Base-by-base conservation (phyloP, 37 sponge, comb jelly and placozoan species). In the Spongia lamella region DNA sequence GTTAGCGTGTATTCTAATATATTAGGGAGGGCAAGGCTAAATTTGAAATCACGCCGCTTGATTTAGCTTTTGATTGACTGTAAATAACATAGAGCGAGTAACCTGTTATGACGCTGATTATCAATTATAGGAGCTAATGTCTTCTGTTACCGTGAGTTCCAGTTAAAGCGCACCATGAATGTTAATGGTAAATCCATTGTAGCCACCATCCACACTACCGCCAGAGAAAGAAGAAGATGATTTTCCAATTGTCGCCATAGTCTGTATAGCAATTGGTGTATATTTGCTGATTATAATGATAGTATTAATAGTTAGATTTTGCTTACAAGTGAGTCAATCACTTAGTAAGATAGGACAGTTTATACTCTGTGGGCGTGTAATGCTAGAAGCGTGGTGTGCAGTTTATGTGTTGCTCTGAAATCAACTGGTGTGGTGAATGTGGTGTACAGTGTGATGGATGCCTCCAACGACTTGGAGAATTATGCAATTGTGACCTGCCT, bases 211-310 rank as follows among this genome's bases (percentile, higher is more conserved):
- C 31, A 64, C 65, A 11, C 34, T 21, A 64, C 36, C 65, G 38
- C 36, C 38, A 64, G 38, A 35, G 17, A 29, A 34, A 9, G 30
- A 60, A 32, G n/a, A 27, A 31, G 19, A 52, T 9, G 66, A 52
- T 26, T 68, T 86, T 35, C 86, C 86, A 0, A 52, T 80, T 7
- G 81, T 75, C n/a, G 81, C 75, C 25, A 31, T 86, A 30, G 52
- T 86, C 14, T 59, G 63, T 31, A 37, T 73, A 20, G 56, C 66
- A 9, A 9, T 79, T 0, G 70, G 40, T 26, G 75, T 79, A 49
- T 79, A 58, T 32, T 38, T 79, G 20, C 2, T 73, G 7, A 59
- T 65, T 14, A 63, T 78, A 14, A 22, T 72, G 6, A n/a, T 38
- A 25, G 25, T 66, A 0, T 34, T 79, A 14, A 16, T 78, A 0